Evolutionary conservation across 2,113 vertebrate genomes (phyloP), one percentile per base, ranked within the genome.

Genomic region (Euleptes europaea): DNA sequence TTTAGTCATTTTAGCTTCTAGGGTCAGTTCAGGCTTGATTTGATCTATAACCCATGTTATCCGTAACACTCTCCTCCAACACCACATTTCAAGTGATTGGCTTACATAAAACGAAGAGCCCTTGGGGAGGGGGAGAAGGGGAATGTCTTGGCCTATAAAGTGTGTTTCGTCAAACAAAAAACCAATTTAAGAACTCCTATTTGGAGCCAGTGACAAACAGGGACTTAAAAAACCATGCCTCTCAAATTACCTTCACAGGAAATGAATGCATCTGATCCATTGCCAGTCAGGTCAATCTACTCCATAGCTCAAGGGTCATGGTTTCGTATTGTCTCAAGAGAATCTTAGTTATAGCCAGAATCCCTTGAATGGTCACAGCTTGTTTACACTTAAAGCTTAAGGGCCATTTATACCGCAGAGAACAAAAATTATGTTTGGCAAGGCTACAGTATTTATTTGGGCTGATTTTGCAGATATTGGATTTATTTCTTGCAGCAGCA

Each of bases 211-310:
- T 44, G 66, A 23, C 47, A 19, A 14, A 74, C 28, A 51, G 21
- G 3, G 31, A 74, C 63, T 67, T 33, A 33, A 83, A 63, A 57
- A 19, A n/a, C 12, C 54, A 23, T 35, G 63, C 49, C 26, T 65
- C 86, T 87, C 49, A 69, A 47, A 74, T 66, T 82, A 66, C 13
- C 11, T 26, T 76, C 1, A 67, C 42, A 90, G 47, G 54, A 82
- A 85, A 88, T 79, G 70, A 84, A 85, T 4, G 42, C 82, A 89
- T 35, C 23, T 13, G 47, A 82, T 78, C 44, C 31, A 6, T 80
- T 70, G n/a, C 66, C 78, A 77, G 73, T 82, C 77, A 91, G 72
- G 88, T 1, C 84, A 44, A 87, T 60, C 31, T 85, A 77, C 73
- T 60, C 80, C 40, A 70, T 86, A 13, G 42, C 38, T 83, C 73